Evolutionary conservation across 2,113 vertebrate species (phyloP), one percentile per base, ranked within the genome.

Genomic region (Hippocampus guttulatus): DNA sequence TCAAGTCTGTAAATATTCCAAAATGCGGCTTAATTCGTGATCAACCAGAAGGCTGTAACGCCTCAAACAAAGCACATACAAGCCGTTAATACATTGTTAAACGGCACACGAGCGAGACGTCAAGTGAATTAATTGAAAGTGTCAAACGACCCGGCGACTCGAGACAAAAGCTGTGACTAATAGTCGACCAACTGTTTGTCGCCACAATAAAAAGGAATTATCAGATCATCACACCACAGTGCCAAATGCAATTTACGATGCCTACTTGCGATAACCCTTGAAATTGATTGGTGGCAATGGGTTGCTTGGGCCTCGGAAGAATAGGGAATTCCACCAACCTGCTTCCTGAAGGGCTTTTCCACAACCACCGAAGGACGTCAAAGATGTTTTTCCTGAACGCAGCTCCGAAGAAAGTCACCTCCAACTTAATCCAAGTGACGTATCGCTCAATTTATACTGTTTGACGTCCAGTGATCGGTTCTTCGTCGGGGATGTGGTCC

Each of bases 201-300:
- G 69, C 23, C 67, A 33, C 33, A 62, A 62, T 73, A 69, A 74
- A 73, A 75, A 15, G 72, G 76, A 67, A 62, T 71, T 65, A 77
- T 65, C 70, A 27, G 78, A 79, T 79, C 78, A 65, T 75, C 70
- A 72, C n/a, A 74, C 40, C 8, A 73, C 63, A 8, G 58, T 25
- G 43, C 25, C 52, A 66, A 73, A 82, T 82, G 68, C 63, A 25
- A 14, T 45, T 64, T n/a, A 21, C 5, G 9, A 9, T 18, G 52
- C 25, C 57, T 30, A 5, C 12, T 1, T 30, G 25, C 25, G 25
- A 27, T 16, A 64, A 64, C 38, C 4, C 30, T 41, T 38, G 10
- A 20, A 64, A 23, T n/a, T 30, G 52, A n/a, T n/a, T 54, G 8
- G 52, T 21, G 20, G 9, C 52, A 9, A 18, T 7, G 49, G 49